Evolutionary conservation across 37 sponge, comb jelly and placozoan species (phyloP), one percentile per base, ranked within the genome.

Genomic region (Beroe ovata): DNA sequence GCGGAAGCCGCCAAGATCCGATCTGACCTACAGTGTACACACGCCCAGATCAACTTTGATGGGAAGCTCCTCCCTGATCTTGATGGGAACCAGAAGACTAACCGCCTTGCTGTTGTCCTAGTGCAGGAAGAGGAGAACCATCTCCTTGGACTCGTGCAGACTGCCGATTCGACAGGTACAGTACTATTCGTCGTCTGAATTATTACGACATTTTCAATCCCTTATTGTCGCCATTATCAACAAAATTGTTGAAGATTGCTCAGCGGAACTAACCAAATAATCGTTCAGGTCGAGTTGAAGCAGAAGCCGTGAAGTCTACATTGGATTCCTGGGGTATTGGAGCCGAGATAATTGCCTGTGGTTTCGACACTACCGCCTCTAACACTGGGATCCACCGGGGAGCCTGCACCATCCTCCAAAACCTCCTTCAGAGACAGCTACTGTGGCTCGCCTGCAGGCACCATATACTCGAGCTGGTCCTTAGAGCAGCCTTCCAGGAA

Each of bases 341-440:
- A 33, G 36, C 29, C 4, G 34, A 66, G 36, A 32, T 66, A 8
- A 4, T 66, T 66, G 69, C 69, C 19, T 29, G 16, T 14, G 69
- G 69, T 2, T 66, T 66, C 36, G 69, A 66, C 69, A 66, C 69
- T 4, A 66, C 69, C 1, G 18, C 36, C 32, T 66, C 69, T 2
- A 66, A 66, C 69, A 66, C 69, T 11, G 69, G 69, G 14, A 37
- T 66, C 35, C 69, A 66, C 69, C 29, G 34, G 69, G 69, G 69
- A 66, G 69, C 35, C 36, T 66, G 69, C 30, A 66, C 69, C 1
- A 66, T 66, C 36, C 69, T 66, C 2, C 69, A 66, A 37, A 4
- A 34, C 69, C 35, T 66, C 33, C 34, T 66, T 37, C 29, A 66
- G 36, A 47, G 54, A 47, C 54, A 47, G 54, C 6, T 47, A 47